Evolutionary conservation across 2,797 vertebrate species (phyloP).

Genomic region (Sternarchorhynchus goeldii): DNA sequence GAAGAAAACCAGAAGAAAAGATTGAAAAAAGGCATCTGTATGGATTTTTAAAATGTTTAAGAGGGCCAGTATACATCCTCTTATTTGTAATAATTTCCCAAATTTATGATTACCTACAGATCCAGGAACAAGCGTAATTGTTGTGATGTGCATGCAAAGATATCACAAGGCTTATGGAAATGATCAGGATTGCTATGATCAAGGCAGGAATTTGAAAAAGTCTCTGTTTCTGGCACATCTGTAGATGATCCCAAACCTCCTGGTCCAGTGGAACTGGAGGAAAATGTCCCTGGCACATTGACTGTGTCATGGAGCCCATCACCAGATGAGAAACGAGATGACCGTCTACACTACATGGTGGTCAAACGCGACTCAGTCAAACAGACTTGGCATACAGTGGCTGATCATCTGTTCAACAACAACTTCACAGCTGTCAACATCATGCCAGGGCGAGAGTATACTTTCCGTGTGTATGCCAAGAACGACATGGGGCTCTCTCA

Average conservation of each 20-base stretch:
- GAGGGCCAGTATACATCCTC: no score
- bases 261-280: constrained; percentile 78
- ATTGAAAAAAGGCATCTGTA: not conserved
- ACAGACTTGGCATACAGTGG: constrained; percentile 76
- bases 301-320: constrained; percentile 84
- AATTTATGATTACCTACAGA: no score
- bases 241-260: constrained; percentile 83
- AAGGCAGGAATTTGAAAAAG: not conserved
- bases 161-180: not conserved
- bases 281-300: constrained; percentile 82
- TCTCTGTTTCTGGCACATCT: constrained; percentile 23
- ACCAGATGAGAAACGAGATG: constrained; percentile 80
- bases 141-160: not conserved
- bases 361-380: constrained; percentile 77
- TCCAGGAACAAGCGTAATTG: not conserved
- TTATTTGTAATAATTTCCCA: no score
- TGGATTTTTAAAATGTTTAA: no score
- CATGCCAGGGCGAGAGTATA: constrained; percentile 82
- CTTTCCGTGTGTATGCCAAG: constrained; percentile 85
- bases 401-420: constrained; percentile 84
- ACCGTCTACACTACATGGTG: constrained; percentile 79
- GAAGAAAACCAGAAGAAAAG: not conserved
- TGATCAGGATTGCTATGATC: not conserved
- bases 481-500: constrained; percentile 82
- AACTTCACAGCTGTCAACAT: constrained; percentile 81